These are phyloP conservation scores for Xiphorhynchus elegans DNA, from an alignment of 2,113 vertebrate species.

Conservation along the genomic window DNA sequence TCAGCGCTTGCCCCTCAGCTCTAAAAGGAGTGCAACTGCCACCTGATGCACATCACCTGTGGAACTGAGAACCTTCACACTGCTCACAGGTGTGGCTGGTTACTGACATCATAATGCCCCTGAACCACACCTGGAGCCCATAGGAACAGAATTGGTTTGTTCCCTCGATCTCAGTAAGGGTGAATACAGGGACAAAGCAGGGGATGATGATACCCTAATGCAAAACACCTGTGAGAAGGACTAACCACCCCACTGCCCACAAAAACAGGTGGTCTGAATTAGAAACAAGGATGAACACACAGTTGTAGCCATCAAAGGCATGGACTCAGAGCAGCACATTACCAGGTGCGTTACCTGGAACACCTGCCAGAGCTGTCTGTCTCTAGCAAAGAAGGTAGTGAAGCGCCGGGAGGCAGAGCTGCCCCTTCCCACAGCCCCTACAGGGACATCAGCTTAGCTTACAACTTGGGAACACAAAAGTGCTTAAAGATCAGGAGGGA, in stretches of 20 bases:
- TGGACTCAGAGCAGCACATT: background rate
- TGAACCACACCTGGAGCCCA: background rate
- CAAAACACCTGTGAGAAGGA: background rate
- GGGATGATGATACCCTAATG: fast-evolving
- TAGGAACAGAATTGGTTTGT: background rate
- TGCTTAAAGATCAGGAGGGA: background rate
- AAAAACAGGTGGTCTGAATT: background rate
- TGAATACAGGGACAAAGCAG: background rate
- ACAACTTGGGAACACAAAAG: too few species aligned
- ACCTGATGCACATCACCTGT: too few species aligned
- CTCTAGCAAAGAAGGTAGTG: fast-evolving
- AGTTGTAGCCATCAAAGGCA: too few species aligned
- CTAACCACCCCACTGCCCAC: background rate
- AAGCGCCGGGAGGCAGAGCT: too few species aligned
- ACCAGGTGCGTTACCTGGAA: background rate
- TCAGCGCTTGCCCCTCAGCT: fast-evolving
- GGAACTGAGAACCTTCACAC: background rate
- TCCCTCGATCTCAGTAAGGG: background rate
- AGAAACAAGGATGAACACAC: background rate
- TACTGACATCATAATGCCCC: background rate
- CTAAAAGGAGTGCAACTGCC: background rate
- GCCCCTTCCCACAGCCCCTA: background rate
- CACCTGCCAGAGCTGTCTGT: background rate
- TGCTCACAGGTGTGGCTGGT: too few species aligned
- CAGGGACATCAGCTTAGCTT: background rate